These are phyloP conservation scores for Formicarius rufipectus DNA, from an alignment of 2,113 vertebrate genomes.

Conservation along the genomic window DNA sequence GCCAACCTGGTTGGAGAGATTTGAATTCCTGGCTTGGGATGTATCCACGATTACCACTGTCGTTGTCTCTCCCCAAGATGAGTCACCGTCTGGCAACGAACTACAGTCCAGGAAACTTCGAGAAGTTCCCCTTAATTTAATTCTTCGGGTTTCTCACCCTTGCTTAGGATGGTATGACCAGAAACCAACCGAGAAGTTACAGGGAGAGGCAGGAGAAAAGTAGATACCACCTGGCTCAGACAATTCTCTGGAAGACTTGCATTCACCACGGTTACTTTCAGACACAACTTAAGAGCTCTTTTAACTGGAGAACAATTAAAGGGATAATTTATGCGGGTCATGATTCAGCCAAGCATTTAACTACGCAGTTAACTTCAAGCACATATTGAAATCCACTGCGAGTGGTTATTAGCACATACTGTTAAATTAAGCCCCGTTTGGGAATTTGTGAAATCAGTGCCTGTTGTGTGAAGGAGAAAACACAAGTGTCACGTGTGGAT, in stretches of 20 bases:
- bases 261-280: neutral
- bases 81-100: conserved; percentile 15
- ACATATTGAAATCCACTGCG: neutral
- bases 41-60: neutral
- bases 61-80: conserved; percentile 26
- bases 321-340: neutral
- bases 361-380: neutral
- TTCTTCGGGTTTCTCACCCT: conserved; percentile 39
- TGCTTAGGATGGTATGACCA: neutral
- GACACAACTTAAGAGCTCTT: neutral
- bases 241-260: neutral
- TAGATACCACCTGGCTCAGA: neutral
- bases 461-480: neutral
- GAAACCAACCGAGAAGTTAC: conserved; percentile 8
- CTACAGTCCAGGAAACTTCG: neutral
- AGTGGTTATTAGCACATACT: neutral
- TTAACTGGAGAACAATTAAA: conserved; percentile 20
- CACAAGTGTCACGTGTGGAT: neutral
- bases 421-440: neutral
- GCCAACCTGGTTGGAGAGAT: neutral
- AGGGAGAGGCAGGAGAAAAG: conserved; percentile 26
- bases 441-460: neutral
- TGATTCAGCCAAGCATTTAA: conserved; percentile 35
- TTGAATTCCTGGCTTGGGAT: conserved; percentile 6
- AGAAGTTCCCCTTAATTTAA: neutral